Base-by-base conservation (phyloP, 2,113 vertebrate species). In the Anhinga rufa region DNA sequence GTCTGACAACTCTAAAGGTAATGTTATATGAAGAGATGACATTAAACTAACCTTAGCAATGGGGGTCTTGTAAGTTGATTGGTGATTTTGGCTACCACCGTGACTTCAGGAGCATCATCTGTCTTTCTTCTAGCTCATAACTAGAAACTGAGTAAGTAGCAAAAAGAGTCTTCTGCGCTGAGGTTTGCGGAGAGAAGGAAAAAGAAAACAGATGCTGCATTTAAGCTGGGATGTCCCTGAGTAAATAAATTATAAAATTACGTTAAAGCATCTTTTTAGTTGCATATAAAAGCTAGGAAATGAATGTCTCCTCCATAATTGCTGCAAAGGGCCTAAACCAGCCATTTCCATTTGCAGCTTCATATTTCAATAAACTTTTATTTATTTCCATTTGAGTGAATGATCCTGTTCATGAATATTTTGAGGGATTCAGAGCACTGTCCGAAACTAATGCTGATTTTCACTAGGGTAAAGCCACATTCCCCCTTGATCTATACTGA, bases 341-440 rank as follows among this genome's bases (percentile, higher is more conserved):
- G 75, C 65, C 91, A 87, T 97, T 97, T 92, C 88, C 81, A 97
- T 97, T 95, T 98, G 95, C 82, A 90, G 93, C 97, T 98, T 95
- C 91, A 69, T 97, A 97, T 98, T 98, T 98, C 96, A 97, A 96
- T 98, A 97, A 97, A 98, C 90, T 95, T 98, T 97, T 97, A 97
- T 98, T 97, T 96, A 97, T 97, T 98, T 97, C 97, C 66, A 91
- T 98, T 98, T 97, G 80, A 97, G 92, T 69, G 54, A 94, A 95
- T 85, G 83, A 74, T 97, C 55, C 72, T 93, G 65, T 64, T 95
- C 90, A 54, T 94, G 78, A 93, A 94, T 90, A 88, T 95, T 92
- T 80, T 24, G 86, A 48, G 82, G 51, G 70, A 87, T 54, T 92
- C 84, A 19, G 61, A 88, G 86, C 76, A n/a, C 62, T 83, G 66